These are phyloP conservation scores for Pseudopipra pipra DNA, from an alignment of 2,113 vertebrate genomes.

Conservation along the genomic window DNA sequence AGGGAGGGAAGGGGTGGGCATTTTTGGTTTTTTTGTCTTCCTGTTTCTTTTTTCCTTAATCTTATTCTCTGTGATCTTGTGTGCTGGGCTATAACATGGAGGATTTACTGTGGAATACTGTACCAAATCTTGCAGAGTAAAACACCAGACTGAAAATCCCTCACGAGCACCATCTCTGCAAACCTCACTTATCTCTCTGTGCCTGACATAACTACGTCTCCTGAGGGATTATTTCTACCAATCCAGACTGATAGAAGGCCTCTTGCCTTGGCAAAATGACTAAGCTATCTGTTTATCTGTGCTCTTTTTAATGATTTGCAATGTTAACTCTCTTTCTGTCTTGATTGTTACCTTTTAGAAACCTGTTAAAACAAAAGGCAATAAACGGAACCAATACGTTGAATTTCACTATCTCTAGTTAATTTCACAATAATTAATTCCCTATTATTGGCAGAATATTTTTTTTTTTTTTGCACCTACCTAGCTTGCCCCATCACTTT, in stretches of 20 bases:
- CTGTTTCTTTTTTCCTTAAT: not conserved
- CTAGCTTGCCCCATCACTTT: accelerated
- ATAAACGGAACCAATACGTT: not conserved
- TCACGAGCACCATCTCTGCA: not conserved
- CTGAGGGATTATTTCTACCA: not conserved
- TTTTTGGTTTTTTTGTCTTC: not conserved
- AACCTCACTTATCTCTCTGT: not conserved
- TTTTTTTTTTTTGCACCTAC: not conserved
- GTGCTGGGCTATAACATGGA: not conserved
- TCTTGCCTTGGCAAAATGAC: not conserved
- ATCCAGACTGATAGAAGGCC: not conserved
- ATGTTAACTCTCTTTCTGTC: not conserved
- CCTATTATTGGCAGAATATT: not conserved
- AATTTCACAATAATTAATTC: not conserved
- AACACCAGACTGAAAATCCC: not conserved
- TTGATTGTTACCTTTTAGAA: not conserved
- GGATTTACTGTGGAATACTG: not conserved
- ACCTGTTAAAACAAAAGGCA: not conserved
- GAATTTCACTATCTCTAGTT: not conserved
- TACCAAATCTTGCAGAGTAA: not conserved
- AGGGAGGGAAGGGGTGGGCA: accelerated
- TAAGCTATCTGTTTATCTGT: not conserved
- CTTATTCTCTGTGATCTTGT: accelerated
- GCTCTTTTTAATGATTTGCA: not conserved
- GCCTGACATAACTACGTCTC: not conserved